Evolutionary conservation across 2,888 invertebrate species (phyloP), one percentile per base, ranked within the genome.

Genomic region (Criorhina ranunculi): DNA sequence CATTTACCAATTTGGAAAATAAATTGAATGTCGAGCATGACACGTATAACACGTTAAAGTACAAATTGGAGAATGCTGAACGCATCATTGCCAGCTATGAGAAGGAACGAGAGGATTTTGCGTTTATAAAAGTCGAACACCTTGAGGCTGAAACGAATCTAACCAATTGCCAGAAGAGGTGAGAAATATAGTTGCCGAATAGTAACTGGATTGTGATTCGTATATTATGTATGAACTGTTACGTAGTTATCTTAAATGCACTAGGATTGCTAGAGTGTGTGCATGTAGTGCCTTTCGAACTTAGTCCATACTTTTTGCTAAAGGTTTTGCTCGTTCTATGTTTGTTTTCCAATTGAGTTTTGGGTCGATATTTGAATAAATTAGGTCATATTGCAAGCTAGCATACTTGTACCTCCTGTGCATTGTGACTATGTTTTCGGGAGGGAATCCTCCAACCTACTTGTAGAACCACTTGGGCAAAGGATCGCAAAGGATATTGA

Each of bases 1-100:
- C 94, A 87, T 93, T 94, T 80, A 94, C 95, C 1, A 92, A 93
- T 66, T 90, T 94, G 85, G 95, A 95, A 89, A 94, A 93, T 79
- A 92, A 94, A 64, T 91, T 88, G 31, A 87, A 88, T 66, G 88
- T 88, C 7, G 88, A 90, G 53, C 88, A 90, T 85, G 88, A 89
- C 11, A 66, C 87, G 3, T 86, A 87, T 33, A 87, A 86, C 7
- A 82, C 87, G 2, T 73, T 89, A 31, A 89, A 87, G 42, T 53
- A 46, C n/a, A 70, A 87, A 73, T 75, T 87, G 37, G 72, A 86
- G 64, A 66, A 81, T 60, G 87, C 86, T 57, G 83, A 85, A 33
- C 49, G 37, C 15, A 44, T 80, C 51, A 86, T 87, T 42, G 70
- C 69, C 12, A 42, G 62, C 53, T 73, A 53, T 64, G 44, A 79